Evolutionary conservation across 92 coral and sea anemone species (phyloP).

Genomic region (Heteractis magnifica): DNA sequence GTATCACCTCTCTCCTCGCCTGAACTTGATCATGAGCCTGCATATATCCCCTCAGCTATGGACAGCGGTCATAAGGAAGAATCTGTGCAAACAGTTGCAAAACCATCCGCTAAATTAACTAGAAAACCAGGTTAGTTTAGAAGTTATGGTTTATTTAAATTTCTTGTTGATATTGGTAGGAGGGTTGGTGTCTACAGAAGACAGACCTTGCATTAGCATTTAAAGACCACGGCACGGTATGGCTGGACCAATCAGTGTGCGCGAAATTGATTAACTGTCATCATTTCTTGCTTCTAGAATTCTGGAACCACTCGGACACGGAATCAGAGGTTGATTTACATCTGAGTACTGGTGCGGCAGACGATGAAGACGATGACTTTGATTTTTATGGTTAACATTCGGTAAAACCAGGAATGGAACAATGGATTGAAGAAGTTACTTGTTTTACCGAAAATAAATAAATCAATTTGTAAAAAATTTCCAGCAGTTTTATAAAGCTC

Average conservation of each 20-base stretch:
- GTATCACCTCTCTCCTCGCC: constrained; percentile 88
- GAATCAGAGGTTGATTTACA: constrained; percentile 95
- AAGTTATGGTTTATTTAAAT: not conserved
- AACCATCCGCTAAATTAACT: constrained; percentile 30
- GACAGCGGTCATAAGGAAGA: constrained; percentile 36
- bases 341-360: constrained; percentile 81
- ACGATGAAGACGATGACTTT: constrained; percentile 81
- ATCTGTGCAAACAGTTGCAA: not conserved
- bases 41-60: constrained; percentile 75
- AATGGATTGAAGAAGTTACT: not conserved
- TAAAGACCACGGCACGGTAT: too few species aligned
- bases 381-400: constrained; percentile 88
- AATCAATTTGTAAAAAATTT: not conserved
- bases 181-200: too few species aligned
- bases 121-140: constrained; percentile 63
- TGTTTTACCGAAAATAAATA: not conserved
- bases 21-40: constrained; percentile 40
- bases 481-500: too few species aligned
- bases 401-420: not conserved
- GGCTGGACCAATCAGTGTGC: not conserved
- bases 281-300: constrained; percentile 36
- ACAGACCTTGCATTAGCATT: too few species aligned
- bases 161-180: not conserved
- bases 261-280: not conserved
- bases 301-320: constrained; percentile 95